Evolutionary conservation across 2,113 vertebrate genomes (phyloP).

Genomic region (Plotosus lineatus): DNA sequence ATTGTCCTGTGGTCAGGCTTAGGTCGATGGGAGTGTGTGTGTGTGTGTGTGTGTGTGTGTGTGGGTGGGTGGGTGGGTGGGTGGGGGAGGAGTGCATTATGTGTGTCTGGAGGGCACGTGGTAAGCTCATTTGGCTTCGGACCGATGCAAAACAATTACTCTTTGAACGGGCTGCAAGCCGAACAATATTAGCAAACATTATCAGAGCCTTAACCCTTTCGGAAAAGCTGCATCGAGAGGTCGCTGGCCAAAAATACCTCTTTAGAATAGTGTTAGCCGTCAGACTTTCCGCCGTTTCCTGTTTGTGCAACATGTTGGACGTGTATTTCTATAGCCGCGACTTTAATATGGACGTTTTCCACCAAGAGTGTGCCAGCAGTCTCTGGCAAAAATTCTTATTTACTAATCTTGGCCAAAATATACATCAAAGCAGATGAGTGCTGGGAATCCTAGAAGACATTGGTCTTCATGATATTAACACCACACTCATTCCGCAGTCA

Average conservation of each 20-base stretch:
- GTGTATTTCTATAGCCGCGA: slow-evolving; percentile 30
- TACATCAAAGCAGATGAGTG: neutral
- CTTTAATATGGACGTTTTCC: slow-evolving; percentile 29
- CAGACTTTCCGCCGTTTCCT: slow-evolving; percentile 2
- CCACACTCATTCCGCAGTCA: slow-evolving; percentile 1
- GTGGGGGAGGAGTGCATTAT: slow-evolving; percentile 19
- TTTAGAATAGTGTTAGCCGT: slow-evolving; percentile 7
- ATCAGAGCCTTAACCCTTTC: neutral
- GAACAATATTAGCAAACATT: slow-evolving; percentile 4
- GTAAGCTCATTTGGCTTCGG: slow-evolving; percentile 43
- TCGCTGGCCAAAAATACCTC: neutral
- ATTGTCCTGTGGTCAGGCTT: slow-evolving; percentile 69
- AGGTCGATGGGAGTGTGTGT: slow-evolving; percentile 49
- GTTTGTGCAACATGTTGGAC: slow-evolving; percentile 17
- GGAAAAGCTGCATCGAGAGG: neutral
- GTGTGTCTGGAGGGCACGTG: slow-evolving; percentile 43
- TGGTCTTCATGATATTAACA: neutral
- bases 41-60: slow-evolving; percentile 27
- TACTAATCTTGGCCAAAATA: slow-evolving; percentile 24
- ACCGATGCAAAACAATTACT: slow-evolving; percentile 33
- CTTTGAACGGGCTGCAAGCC: slow-evolving; percentile 10
- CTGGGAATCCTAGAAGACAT: slow-evolving; percentile 12
- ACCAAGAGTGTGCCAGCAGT: neutral
- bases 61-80: too few relatives aligned
- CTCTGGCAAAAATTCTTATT: slow-evolving; percentile 15